These are phyloP conservation scores for Melanargia galathea DNA, from an alignment of 2,888 invertebrate species.

Conservation along the genomic window DNA sequence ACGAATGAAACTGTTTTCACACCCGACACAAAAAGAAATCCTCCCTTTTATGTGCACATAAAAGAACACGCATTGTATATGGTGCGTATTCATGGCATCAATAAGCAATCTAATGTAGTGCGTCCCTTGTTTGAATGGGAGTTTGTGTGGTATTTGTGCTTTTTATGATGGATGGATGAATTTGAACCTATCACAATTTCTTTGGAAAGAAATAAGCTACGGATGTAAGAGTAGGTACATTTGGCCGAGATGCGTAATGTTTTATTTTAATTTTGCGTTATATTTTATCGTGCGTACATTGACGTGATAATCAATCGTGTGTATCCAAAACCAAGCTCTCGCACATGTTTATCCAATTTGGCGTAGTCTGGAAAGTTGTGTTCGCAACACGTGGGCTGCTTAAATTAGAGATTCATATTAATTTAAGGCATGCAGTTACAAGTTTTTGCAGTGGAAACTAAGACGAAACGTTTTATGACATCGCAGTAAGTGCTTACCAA, in stretches of 20 bases:
- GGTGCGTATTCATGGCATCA: background rate
- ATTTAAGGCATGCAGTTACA: conserved; percentile 67
- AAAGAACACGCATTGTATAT: conserved; percentile 12
- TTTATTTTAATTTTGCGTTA: background rate
- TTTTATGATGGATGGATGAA: background rate
- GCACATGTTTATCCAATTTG: conserved; percentile 81
- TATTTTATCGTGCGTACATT: conserved; percentile 19
- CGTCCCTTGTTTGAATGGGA: background rate
- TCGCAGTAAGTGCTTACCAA: conserved; percentile 22
- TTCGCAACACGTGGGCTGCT: conserved; percentile 78
- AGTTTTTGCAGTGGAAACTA: conserved; percentile 38
- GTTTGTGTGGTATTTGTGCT: background rate
- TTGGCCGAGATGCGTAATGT: too few species aligned
- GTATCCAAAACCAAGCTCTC: conserved; percentile 55
- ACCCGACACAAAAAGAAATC: conserved; percentile 22
- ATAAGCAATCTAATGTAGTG: conserved; percentile 17
- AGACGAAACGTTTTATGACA: conserved; percentile 32
- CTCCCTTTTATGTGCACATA: conserved; percentile 15
- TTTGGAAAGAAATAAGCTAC: background rate
- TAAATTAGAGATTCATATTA: conserved; percentile 82
- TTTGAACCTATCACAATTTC: background rate
- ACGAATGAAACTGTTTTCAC: conserved; percentile 25
- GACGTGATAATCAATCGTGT: conserved; percentile 44
- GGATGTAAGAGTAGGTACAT: background rate
- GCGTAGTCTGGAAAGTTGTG: conserved; percentile 80